Percentiles rank a stretch among this genome's conserved stretches.
These are phyloP conservation scores for Drosophila quadrilineata DNA, from an alignment of 1,140 invertebrate genomes.

Conservation along the genomic window DNA sequence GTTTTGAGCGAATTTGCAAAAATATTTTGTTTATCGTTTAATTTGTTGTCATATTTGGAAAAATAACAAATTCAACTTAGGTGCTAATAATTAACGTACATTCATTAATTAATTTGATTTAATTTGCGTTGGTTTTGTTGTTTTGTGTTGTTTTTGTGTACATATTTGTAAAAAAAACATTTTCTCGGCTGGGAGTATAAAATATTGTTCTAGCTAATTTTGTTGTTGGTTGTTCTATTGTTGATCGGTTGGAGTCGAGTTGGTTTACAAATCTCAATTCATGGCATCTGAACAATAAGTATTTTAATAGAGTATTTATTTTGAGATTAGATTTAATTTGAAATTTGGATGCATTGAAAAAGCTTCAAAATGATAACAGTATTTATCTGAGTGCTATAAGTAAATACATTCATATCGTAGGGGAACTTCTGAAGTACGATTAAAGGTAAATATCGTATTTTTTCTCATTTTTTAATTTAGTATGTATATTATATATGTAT, in stretches of 20 bases:
- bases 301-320: conserved; percentile 30
- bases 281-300: conserved; percentile 31
- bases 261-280: conserved; percentile 45
- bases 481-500: conserved; percentile 15
- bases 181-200: conserved; percentile 53
- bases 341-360: conserved; percentile 25
- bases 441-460: conserved; percentile 18
- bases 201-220: conserved; percentile 75
- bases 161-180: too few relatives aligned
- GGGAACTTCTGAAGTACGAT: conserved; percentile 34
- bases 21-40: conserved; percentile 64
- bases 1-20: conserved; percentile 73
- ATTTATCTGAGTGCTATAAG: conserved; percentile 22
- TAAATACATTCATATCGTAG: conserved; percentile 39
- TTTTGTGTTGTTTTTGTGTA: conserved; percentile 4
- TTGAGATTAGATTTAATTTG: conserved; percentile 1
- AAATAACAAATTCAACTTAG: conserved; percentile 77
- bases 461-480: conserved; percentile 7
- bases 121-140: conserved; percentile 5
- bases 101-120: conserved; percentile 33
- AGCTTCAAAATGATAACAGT: conserved; percentile 41
- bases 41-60: conserved; percentile 62
- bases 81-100: conserved; percentile 57
- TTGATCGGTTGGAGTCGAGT: conserved; percentile 45
- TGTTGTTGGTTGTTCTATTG: conserved; percentile 41